Base-by-base conservation (phyloP, 2,113 vertebrate genomes). In the Oreocharis arfaki region DNA sequence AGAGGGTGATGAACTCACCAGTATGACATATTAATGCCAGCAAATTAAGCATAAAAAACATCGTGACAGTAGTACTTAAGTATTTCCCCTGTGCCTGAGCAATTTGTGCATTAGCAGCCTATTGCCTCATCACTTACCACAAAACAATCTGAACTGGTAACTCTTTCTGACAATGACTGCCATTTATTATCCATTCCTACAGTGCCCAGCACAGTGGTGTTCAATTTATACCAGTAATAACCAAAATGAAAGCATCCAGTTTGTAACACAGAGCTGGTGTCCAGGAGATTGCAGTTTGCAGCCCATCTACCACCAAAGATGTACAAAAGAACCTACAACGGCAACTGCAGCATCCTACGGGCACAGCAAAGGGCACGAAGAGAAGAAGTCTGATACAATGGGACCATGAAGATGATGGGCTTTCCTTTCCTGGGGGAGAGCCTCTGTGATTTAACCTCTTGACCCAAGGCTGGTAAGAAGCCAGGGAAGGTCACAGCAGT, bases 51-150 rank as follows among this genome's bases (percentile, higher is more conserved):
- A 90, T 1, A 75, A 85, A 86, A 96, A 90, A 67, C 83, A 94
- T 65, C 81, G 22, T 64, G 76, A 96, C 68, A 93, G 79, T 13
- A 71, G 73, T 75, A 86, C 85, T 96, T 94, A 52, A 68, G 21
- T 81, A 90, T 88, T 95, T 93, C 93, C 83, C 79, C 68, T 35
- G 69, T 57, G 83, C 56, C 85, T 57, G 88, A 90, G 78, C 85
- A 89, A 93, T 92, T 88, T 93, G 83, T 93, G 76, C 93, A 95
- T 96, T 93, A 97, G 88, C 85, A 95, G 85, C 42, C 90, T 67
- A 93, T 67, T 96, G 87, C 92, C 85, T 96, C 90, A 93, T 90
- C 60, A 41, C 56, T 93, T 81, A 88, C 56, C 79, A 84, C 56
- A 33, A 68, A 91, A 74, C 80, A 86, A 84, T 78, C 47, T 33